Evolutionary conservation across 2,113 vertebrate genomes (phyloP).

Genomic region (Ardeotis arabs): DNA sequence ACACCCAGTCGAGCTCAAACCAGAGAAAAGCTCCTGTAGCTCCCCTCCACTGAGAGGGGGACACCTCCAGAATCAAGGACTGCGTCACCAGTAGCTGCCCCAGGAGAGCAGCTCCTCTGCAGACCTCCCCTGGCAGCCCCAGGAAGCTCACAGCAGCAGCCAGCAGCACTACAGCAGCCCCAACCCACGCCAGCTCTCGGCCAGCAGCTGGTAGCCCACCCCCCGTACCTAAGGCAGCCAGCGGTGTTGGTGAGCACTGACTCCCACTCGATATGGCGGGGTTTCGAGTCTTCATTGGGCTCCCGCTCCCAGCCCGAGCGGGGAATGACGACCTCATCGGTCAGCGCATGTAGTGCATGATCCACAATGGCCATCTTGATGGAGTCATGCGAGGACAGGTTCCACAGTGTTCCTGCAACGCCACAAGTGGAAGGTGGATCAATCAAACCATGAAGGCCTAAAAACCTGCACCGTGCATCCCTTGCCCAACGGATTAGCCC

Average conservation of each 20-base stretch:
- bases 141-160: neutral
- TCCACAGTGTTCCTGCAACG: slow-evolving; percentile 90
- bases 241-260: slow-evolving; percentile 92
- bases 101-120: neutral
- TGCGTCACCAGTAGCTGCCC: neutral
- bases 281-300: slow-evolving; percentile 89
- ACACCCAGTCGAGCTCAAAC: neutral
- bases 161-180: rapidly evolving
- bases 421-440: neutral
- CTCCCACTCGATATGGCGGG: slow-evolving; percentile 94
- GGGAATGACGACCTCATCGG: slow-evolving; percentile 90
- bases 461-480: neutral
- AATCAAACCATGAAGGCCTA: rapidly evolving
- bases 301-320: slow-evolving; percentile 92
- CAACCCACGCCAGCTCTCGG: neutral
- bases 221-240: slow-evolving; percentile 91
- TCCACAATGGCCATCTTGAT: slow-evolving; percentile 99
- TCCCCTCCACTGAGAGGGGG: neutral
- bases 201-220: neutral
- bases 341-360: slow-evolving; percentile 89
- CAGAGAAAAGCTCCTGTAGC: neutral
- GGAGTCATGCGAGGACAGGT: slow-evolving; percentile 94
- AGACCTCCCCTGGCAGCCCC: neutral
- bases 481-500: rapidly evolving
- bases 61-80: neutral